Evolutionary conservation across 2,113 vertebrate species (phyloP).

Genomic region (Mesitornis unicolor): DNA sequence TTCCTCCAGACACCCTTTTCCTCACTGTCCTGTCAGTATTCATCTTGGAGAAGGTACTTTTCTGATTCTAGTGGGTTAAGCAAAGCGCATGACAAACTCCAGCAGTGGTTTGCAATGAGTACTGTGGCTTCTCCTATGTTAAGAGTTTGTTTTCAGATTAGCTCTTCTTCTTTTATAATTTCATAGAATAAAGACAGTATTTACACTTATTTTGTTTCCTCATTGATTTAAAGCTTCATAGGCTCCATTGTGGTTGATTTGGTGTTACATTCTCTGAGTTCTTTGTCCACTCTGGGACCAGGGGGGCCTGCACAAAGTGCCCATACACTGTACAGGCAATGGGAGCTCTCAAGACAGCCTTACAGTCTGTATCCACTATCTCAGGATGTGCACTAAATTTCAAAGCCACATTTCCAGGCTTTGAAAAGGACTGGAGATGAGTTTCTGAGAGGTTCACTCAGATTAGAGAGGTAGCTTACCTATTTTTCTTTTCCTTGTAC

Average conservation of each 20-base stretch:
- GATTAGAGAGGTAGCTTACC: neutral
- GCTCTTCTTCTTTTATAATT: neutral
- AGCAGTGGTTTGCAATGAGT: neutral
- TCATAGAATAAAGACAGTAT: conserved; percentile 12
- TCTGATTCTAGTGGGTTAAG: neutral
- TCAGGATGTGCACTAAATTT: neutral
- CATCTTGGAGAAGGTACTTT: conserved; percentile 4
- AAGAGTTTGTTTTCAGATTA: neutral
- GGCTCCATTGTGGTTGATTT: neutral
- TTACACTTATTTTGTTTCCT: neutral
- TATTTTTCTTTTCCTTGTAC: neutral
- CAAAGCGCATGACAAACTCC: neutral
- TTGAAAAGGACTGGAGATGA: neutral
- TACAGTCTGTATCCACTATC: neutral
- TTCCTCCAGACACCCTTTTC: neutral
- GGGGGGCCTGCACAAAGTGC: accelerated
- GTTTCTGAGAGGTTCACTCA: neutral
- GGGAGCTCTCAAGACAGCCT: neutral
- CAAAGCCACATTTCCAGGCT: neutral
- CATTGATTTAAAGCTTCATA: neutral
- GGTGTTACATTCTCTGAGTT: neutral
- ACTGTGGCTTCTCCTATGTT: neutral
- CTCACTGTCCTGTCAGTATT: neutral
- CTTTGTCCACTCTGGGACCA: neutral
- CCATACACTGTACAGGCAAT: neutral